Conservation (phyloP, 2,888 invertebrate genomes). For the Eulithis prunata region DNA sequence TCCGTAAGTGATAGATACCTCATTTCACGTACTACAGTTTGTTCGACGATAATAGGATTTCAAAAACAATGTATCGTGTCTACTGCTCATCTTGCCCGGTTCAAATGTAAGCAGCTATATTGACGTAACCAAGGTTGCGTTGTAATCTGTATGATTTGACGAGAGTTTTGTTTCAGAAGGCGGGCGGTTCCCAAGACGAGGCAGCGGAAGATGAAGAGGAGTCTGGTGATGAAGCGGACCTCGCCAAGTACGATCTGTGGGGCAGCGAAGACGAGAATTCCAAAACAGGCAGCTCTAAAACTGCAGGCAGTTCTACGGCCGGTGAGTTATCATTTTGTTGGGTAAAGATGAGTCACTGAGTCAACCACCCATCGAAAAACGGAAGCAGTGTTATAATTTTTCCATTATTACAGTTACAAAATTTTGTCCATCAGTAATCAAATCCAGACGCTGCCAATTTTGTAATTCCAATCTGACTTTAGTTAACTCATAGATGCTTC, state of each 20-base stretch:
- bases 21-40: not conserved
- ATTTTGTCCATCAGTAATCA: no score
- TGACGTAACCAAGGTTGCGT: slow-evolving; percentile 10
- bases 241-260: slow-evolving; percentile 92
- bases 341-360: no score
- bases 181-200: slow-evolving; percentile 65
- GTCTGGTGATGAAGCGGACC: slow-evolving; percentile 87
- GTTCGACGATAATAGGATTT: not conserved
- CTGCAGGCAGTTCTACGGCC: not conserved
- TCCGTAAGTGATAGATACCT: slow-evolving; percentile 1
- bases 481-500: no score
- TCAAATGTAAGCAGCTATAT: slow-evolving; percentile 23
- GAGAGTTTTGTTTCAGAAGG: slow-evolving; percentile 71
- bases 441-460: no score
- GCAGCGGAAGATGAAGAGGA: slow-evolving; percentile 86
- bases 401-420: no score
- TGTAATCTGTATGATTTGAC: slow-evolving; percentile 27
- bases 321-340: slow-evolving; percentile 20
- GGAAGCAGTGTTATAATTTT: no score
- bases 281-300: slow-evolving; percentile 58
- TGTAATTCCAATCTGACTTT: no score
- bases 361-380: no score
- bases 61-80: not conserved
- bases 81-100: slow-evolving; percentile 9
- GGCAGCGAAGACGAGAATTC: slow-evolving; percentile 85